Evolutionary conservation across 2,113 vertebrate genomes (phyloP).

Genomic region (Leuciscus idus): DNA sequence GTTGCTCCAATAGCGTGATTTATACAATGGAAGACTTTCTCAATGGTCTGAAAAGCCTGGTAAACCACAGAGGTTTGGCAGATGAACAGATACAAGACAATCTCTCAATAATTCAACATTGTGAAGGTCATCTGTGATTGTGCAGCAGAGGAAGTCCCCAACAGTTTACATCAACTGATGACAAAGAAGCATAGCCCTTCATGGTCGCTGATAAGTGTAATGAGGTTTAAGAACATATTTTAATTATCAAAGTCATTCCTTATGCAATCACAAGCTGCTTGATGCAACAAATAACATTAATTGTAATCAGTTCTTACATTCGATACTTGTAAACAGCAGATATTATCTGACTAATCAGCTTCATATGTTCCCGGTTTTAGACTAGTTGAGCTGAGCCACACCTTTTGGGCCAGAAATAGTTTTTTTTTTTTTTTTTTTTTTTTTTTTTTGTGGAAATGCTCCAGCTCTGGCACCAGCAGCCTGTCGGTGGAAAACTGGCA

Average conservation of each 20-base stretch:
- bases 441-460: no score
- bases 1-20: slow-evolving; percentile 33
- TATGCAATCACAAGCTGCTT: background rate
- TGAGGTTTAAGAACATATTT: background rate
- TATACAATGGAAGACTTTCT: background rate
- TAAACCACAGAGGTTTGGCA: slow-evolving; percentile 31
- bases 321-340: background rate
- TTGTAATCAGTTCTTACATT: background rate
- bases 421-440: no score
- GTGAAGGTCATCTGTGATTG: slow-evolving; percentile 41
- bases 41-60: slow-evolving; percentile 31
- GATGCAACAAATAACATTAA: background rate
- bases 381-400: no score
- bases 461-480: no score
- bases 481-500: no score
- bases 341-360: background rate
- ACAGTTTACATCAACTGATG: no score
- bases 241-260: background rate
- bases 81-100: slow-evolving; percentile 42
- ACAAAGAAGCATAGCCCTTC: background rate
- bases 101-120: slow-evolving; percentile 50
- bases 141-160: background rate
- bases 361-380: background rate
- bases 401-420: background rate
- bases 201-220: background rate